Conservation (phyloP, 2,888 invertebrate species). For the Caenorhabditis becei region DNA sequence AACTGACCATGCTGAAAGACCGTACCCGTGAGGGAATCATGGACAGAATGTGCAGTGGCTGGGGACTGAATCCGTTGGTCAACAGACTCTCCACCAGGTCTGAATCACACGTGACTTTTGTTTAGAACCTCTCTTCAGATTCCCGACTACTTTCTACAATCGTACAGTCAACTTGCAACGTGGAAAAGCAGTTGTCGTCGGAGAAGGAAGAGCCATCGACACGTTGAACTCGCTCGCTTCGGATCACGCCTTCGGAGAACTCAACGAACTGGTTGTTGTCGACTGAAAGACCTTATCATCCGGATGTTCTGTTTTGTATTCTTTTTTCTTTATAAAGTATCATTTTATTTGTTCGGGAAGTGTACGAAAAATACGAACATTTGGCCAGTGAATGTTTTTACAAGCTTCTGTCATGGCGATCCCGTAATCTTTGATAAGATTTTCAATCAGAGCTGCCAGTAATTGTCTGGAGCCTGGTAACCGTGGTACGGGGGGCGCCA, state of each 20-base stretch:
- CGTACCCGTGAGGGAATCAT: slow-evolving; percentile 52
- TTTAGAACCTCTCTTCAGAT: no score
- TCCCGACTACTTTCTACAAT: slow-evolving; percentile 45
- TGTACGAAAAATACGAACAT: background rate
- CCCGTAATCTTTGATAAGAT: no score
- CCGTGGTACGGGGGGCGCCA: no score
- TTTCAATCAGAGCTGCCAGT: no score
- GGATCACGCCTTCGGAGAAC: slow-evolving; percentile 55
- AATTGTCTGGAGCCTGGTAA: no score
- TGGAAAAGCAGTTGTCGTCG: slow-evolving; percentile 48
- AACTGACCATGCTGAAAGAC: slow-evolving; percentile 36
- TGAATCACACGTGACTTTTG: no score
- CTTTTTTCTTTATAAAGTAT: background rate
- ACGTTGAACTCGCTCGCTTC: slow-evolving; percentile 56
- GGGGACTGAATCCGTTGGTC: slow-evolving; percentile 63
- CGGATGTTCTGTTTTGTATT: background rate
- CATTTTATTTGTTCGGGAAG: background rate
- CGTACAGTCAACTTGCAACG: slow-evolving; percentile 52
- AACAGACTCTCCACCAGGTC: slow-evolving; percentile 60
- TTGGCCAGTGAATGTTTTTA: no score
- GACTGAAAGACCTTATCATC: slow-evolving; percentile 5
- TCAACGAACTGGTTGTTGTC: slow-evolving; percentile 46
- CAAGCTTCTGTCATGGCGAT: no score
- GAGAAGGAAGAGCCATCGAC: slow-evolving; percentile 59
- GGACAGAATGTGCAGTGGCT: slow-evolving; percentile 67